phyloP scores from a whole-genome alignment of 2,888 invertebrate genomes.

The Chymomyza amoena region DNA sequence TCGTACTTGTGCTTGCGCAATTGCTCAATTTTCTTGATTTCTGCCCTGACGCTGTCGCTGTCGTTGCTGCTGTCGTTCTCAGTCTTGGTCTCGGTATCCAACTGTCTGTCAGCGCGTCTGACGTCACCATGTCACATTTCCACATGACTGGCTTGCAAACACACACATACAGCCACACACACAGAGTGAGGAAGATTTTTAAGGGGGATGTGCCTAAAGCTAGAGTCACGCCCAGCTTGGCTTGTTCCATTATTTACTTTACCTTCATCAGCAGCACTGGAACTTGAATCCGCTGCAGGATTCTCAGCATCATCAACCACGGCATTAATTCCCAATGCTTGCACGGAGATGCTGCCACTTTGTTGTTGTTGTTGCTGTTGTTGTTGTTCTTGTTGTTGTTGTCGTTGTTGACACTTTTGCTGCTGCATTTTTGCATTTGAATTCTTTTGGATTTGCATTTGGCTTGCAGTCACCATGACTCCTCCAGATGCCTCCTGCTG shows the following conservation, averaged over 20 bases:
- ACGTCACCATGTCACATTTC: constrained; percentile 52
- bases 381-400: constrained; percentile 41
- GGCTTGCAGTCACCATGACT: constrained; percentile 52
- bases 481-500: not conserved
- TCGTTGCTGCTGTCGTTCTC: constrained; percentile 13
- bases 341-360: constrained; percentile 42
- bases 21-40: constrained; percentile 72
- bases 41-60: constrained; percentile 48
- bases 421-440: constrained; percentile 61
- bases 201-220: not conserved
- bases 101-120: constrained; percentile 26
- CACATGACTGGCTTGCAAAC: constrained; percentile 50
- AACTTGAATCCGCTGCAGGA: constrained; percentile 36
- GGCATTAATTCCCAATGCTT: constrained; percentile 65
- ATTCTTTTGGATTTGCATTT: constrained; percentile 62
- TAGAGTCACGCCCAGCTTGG: constrained; percentile 28
- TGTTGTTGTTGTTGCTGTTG: constrained; percentile 34
- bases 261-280: constrained; percentile 65
- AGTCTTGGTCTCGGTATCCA: constrained; percentile 1
- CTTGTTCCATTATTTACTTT: constrained; percentile 68
- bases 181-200: not conserved
- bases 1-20: constrained; percentile 40
- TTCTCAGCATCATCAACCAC: constrained; percentile 43
- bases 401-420: constrained; percentile 54
- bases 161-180: constrained; percentile 14